A percentile compares a stretch with the other conserved stretches of the same genome.
Conservation (phyloP, 1,140 invertebrate species). For the Panagrolaimus sp. region DNA sequence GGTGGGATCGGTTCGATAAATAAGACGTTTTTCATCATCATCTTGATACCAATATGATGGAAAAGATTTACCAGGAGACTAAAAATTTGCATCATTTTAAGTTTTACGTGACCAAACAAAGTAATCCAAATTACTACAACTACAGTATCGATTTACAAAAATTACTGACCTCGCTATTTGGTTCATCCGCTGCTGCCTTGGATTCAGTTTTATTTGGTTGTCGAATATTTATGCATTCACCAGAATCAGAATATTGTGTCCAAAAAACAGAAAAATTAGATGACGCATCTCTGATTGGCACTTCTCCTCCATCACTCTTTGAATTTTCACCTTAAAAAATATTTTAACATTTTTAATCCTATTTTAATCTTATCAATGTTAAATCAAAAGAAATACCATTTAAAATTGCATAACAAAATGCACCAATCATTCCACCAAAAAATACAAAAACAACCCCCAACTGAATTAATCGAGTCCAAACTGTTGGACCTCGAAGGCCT, state of each 20-base stretch:
- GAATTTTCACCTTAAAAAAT: neutral
- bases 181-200: neutral
- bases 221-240: neutral
- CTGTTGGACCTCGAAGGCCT: no score
- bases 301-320: neutral
- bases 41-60: conserved; percentile 26
- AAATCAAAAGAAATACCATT: no score
- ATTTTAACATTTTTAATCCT: neutral
- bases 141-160: no score
- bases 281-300: neutral
- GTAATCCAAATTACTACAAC: no score
- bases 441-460: neutral
- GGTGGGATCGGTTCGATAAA: conserved; percentile 9
- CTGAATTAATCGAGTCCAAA: neutral
- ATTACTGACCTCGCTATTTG: neutral
- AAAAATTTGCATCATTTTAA: neutral
- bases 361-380: neutral
- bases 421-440: conserved; percentile 6
- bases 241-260: conserved; percentile 11
- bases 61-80: neutral
- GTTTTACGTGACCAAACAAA: no score
- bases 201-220: neutral
- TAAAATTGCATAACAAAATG: conserved; percentile 14
- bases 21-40: conserved; percentile 15
- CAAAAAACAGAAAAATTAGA: conserved; percentile 10